Percentiles rank a stretch among this genome's conserved stretches.
Conservation (phyloP, 2,888 invertebrate genomes). For the Gastracanthus pulcherrimus region DNA sequence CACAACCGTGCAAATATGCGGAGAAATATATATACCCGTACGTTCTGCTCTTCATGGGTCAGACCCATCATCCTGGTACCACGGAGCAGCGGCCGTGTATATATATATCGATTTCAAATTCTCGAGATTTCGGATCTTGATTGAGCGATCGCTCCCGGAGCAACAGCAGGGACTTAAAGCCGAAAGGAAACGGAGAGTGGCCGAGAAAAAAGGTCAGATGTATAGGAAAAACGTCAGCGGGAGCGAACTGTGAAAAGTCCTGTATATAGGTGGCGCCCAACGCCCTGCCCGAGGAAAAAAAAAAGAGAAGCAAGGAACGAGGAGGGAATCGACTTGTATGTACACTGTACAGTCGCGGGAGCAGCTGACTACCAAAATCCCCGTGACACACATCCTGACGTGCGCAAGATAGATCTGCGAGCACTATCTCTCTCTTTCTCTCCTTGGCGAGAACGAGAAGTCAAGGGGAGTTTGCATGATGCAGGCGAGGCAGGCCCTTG, state of each 20-base stretch:
- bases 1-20: conserved; percentile 7
- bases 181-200: background rate
- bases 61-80: background rate
- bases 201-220: background rate
- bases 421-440: no score
- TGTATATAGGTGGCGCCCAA: conserved; percentile 20
- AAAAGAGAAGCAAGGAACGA: no score
- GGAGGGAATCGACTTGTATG: no score
- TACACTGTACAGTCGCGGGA: no score
- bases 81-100: background rate
- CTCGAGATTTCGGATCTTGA: conserved; percentile 49
- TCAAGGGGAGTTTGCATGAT: conserved; percentile 36
- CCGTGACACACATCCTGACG: conserved; percentile 58
- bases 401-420: conserved; percentile 59
- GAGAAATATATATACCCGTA: no score
- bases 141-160: conserved; percentile 43
- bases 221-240: background rate
- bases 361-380: conserved; percentile 55
- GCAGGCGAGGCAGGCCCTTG: conserved; percentile 6
- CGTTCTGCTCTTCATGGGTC: background rate
- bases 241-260: conserved; percentile 39
- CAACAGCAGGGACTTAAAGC: background rate
- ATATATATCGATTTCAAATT: conserved; percentile 37
- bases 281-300: no score
- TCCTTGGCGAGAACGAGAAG: conserved; percentile 31